A percentile compares a stretch with the other conserved stretches of the same genome.
phyloP scores from a whole-genome alignment of 2,797 vertebrate species.

The Darevskia nairensis region DNA sequence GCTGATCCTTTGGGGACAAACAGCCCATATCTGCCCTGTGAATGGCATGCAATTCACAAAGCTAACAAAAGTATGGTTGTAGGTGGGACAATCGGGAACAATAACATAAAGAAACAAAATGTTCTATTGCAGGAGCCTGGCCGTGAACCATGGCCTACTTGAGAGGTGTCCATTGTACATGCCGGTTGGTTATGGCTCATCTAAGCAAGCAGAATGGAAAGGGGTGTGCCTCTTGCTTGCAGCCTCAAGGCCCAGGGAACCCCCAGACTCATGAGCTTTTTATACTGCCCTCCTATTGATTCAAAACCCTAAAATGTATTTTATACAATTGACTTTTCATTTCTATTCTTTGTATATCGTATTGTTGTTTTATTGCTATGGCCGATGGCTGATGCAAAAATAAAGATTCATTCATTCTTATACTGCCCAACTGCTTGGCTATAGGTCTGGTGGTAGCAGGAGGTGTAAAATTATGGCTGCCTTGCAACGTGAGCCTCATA shows the following conservation, averaged over 20 bases:
- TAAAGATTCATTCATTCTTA: too few relatives aligned
- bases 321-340: too few relatives aligned
- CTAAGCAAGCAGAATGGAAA: background rate
- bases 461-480: too few relatives aligned
- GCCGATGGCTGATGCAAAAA: too few relatives aligned
- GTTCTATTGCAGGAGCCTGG: background rate
- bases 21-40: too few relatives aligned
- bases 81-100: background rate
- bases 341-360: too few relatives aligned
- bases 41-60: constrained; percentile 17
- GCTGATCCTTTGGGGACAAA: background rate
- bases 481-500: background rate
- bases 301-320: too few relatives aligned
- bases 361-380: too few relatives aligned
- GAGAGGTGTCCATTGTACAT: background rate
- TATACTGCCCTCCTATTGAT: background rate
- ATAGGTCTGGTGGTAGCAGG: background rate
- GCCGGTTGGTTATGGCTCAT: too few relatives aligned
- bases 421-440: background rate
- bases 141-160: constrained; percentile 1
- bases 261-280: background rate
- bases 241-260: background rate
- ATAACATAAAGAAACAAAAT: background rate
- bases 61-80: background rate
- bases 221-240: background rate